These are phyloP conservation scores for Sialia sialis DNA, from an alignment of 2,113 vertebrate species.

Conservation along the genomic window DNA sequence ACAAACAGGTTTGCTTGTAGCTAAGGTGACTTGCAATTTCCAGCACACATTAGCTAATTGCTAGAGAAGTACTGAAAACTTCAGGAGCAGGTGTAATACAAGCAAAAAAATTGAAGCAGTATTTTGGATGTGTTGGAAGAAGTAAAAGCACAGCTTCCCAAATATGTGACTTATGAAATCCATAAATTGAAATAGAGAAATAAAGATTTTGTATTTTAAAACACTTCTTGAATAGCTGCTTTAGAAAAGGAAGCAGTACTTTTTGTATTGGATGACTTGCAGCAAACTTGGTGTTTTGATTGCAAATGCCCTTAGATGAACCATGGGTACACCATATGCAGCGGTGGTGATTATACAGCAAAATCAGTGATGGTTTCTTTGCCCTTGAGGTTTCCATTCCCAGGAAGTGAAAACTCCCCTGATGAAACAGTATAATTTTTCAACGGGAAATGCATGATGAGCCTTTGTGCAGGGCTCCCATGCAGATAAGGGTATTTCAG, in stretches of 20 bases:
- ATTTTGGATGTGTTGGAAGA: background rate
- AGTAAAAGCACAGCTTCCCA: background rate
- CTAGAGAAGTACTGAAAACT: background rate
- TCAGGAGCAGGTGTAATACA: background rate
- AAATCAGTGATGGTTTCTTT: rapidly evolving
- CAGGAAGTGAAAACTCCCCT: background rate
- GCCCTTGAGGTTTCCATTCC: background rate
- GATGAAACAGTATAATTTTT: background rate
- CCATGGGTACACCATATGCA: rapidly evolving
- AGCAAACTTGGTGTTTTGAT: background rate
- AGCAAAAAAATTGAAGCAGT: background rate
- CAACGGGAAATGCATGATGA: background rate
- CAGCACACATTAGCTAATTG: background rate
- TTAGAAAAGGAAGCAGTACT: background rate
- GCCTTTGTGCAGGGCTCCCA: background rate
- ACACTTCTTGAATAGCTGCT: background rate
- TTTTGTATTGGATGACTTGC: background rate
- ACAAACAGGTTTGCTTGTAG: background rate
- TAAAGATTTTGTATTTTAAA: background rate
- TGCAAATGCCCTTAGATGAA: background rate
- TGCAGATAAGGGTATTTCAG: too few species aligned
- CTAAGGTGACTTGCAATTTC: background rate
- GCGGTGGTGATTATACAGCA: rapidly evolving
- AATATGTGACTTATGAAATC: background rate
- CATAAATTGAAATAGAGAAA: background rate